Conservation (phyloP, 2,797 vertebrate genomes). For the Gorsachius magnificus region DNA sequence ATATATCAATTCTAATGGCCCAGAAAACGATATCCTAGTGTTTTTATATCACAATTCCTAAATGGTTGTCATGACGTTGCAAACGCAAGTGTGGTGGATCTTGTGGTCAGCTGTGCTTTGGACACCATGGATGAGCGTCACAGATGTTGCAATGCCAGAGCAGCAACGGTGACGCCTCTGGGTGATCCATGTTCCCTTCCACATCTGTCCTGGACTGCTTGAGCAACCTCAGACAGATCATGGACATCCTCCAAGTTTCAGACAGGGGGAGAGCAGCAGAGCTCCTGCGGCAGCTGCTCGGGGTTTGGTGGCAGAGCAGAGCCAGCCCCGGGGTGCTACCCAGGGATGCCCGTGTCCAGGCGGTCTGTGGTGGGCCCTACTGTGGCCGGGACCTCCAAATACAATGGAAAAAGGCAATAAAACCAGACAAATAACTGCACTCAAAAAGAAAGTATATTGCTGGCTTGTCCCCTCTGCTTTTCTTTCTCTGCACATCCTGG, state of each 20-base stretch:
- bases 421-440: background rate
- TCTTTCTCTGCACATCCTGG: background rate
- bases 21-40: background rate
- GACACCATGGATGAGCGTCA: rapidly evolving
- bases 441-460: background rate
- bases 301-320: background rate
- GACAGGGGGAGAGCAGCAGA: background rate
- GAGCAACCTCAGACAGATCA: background rate
- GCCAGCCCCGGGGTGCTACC: background rate
- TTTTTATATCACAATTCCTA: background rate
- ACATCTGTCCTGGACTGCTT: background rate
- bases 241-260: background rate
- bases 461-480: background rate
- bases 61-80: background rate
- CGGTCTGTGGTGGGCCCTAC: rapidly evolving
- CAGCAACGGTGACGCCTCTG: background rate
- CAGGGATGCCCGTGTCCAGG: rapidly evolving
- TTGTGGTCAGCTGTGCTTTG: background rate
- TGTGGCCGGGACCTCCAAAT: background rate
- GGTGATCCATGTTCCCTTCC: background rate
- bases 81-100: background rate
- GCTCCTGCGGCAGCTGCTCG: background rate
- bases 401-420: background rate
- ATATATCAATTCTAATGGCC: background rate
- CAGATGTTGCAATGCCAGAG: background rate